Percentiles rank a stretch among this genome's conserved stretches.
phyloP scores from a whole-genome alignment of 2,113 vertebrate genomes.

The Hippocampus abdominalis region DNA sequence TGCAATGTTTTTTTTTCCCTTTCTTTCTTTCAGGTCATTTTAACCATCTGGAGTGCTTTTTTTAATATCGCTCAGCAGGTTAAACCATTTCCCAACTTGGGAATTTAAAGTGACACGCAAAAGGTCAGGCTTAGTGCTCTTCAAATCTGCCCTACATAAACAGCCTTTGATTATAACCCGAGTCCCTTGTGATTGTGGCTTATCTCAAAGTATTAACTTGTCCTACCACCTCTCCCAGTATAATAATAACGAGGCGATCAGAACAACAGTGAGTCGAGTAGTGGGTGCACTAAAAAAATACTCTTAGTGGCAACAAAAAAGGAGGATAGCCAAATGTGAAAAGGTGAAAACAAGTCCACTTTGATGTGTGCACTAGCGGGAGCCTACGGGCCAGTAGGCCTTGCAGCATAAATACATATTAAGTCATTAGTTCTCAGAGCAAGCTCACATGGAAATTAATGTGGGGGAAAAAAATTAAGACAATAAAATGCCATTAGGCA shows the following conservation, averaged over 20 bases:
- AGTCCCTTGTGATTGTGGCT: constrained; percentile 70
- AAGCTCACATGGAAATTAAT: constrained; percentile 50
- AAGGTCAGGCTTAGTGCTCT: constrained; percentile 67
- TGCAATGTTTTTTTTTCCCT: constrained; percentile 27
- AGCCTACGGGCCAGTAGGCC: constrained; percentile 46
- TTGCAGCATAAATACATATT: constrained; percentile 65
- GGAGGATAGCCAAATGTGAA: constrained; percentile 38
- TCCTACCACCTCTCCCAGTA: constrained; percentile 52
- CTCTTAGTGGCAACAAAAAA: constrained; percentile 37
- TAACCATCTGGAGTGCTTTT: constrained; percentile 63
- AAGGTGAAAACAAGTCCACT: constrained; percentile 37
- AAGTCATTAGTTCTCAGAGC: constrained; percentile 50
- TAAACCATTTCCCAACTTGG: constrained; percentile 61
- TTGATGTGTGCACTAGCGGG: constrained; percentile 38
- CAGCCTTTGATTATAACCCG: constrained; percentile 70
- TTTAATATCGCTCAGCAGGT: constrained; percentile 63
- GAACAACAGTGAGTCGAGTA: constrained; percentile 22
- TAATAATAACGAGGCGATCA: constrained; percentile 51
- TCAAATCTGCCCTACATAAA: constrained; percentile 68
- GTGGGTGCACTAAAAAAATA: background rate
- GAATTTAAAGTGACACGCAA: constrained; percentile 61
- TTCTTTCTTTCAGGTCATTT: background rate
- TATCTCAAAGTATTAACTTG: constrained; percentile 67
- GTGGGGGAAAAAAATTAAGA: constrained; percentile 54
- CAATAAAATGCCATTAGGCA: constrained; percentile 65